Percentiles rank a stretch among this genome's conserved stretches.
Evolutionary conservation across 2,797 vertebrate genomes (phyloP).

Genomic region (Martes flavigula): DNA sequence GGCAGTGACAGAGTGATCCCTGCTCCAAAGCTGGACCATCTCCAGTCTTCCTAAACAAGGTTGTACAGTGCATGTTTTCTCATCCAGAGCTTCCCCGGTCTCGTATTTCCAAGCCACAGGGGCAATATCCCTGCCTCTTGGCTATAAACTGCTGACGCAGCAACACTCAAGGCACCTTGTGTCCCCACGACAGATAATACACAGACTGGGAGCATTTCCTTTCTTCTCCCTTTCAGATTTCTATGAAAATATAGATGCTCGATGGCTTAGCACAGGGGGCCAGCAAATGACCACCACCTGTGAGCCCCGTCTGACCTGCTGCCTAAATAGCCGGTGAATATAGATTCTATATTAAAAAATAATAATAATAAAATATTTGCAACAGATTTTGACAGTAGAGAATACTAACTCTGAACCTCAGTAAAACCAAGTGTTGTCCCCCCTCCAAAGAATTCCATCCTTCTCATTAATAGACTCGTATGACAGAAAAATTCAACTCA

Average conservation of each 20-base stretch:
- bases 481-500: not conserved
- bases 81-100: accelerated
- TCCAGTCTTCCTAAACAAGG: not conserved
- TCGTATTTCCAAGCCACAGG: not conserved
- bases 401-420: not conserved
- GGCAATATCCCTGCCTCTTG: no score
- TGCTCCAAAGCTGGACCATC: not conserved
- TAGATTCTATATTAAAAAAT: not conserved
- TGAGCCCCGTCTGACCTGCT: not conserved
- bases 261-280: not conserved
- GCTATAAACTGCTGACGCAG: not conserved
- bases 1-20: accelerated
- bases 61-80: not conserved
- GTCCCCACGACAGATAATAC: no score
- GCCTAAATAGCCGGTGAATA: not conserved
- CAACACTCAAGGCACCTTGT: not conserved
- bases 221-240: not conserved
- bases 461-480: not conserved
- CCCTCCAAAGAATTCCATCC: not conserved
- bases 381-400: not conserved
- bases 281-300: not conserved
- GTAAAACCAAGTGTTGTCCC: not conserved
- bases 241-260: no score
- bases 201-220: not conserved
- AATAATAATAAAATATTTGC: not conserved